Evolutionary conservation across 2,888 invertebrate genomes (phyloP), one percentile per base, ranked within the genome.

Genomic region (Liodrosophila aerea): DNA sequence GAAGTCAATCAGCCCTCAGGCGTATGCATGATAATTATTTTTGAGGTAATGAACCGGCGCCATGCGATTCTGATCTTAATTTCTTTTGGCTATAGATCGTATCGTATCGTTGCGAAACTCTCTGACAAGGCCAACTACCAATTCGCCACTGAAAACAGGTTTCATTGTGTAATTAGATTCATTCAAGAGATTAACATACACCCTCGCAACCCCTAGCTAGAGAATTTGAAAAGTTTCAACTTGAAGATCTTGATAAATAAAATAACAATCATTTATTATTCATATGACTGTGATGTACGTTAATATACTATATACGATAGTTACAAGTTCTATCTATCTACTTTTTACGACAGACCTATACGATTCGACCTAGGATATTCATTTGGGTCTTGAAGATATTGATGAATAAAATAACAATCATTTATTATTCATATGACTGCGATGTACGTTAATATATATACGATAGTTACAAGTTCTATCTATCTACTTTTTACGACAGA

Each of bases 121-220:
- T 29, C 22, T 46, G 27, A 13, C 64, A 64, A 73, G 70, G 69
- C 54, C 58, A 70, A 51, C 53, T 40, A 53, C 44, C 56, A 16
- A 30, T 37, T 22, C 5, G 51, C 9, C 41, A 43, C 43, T 43
- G 50, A n/a, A 46, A 76, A 81, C 81, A 58, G 52, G 84, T 83
- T 84, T 44, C 49, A 40, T 18, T 46, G 69, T 46, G 69, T 74
- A 64, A 85, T 64, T 74, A 74, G 51, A 77, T 77, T 62, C 62
- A 64, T 58, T 59, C 46, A 13, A n/a, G 36, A 72, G 68, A 82
- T 82, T 74, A 68, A 39, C 75, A 74, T 68, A 60, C 33, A 29
- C 30, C 12, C 13, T 50, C 37, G 27, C 33, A 12, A 30, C 46
- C 39, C 18, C 46, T 36, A 39, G 41, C 31, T 22, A 9, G 27